phyloP scores from a whole-genome alignment of 1,140 invertebrate species.

The Zaprionus ornatus region DNA sequence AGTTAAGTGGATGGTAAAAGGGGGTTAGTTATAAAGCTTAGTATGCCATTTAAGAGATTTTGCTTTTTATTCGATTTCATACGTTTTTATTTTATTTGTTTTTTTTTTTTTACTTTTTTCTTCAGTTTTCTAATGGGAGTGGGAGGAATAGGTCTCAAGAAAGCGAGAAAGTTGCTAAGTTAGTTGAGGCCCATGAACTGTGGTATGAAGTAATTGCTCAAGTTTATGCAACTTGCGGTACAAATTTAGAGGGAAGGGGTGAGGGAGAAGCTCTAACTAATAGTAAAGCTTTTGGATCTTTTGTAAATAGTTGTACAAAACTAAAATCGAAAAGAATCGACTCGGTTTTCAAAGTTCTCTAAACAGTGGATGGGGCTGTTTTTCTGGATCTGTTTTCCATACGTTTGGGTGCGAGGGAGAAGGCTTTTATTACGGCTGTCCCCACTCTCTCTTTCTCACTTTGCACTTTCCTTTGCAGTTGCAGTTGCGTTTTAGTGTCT shows the following conservation, averaged over 20 bases:
- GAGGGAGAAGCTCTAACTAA: constrained; percentile 1
- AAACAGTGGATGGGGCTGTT: constrained; percentile 1
- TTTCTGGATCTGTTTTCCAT: constrained; percentile 18
- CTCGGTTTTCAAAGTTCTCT: not conserved
- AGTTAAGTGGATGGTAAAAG: constrained; percentile 63
- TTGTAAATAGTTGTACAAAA: not conserved
- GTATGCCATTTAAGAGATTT: constrained; percentile 53
- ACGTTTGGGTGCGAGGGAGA: not conserved
- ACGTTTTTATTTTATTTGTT: constrained; percentile 22
- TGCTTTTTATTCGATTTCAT: constrained; percentile 40
- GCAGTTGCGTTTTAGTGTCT: not conserved
- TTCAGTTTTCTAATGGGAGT: constrained; percentile 28
- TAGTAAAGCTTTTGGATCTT: not conserved
- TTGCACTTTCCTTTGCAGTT: constrained; percentile 11
- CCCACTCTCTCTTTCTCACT: constrained; percentile 10
- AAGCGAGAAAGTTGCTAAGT: constrained; percentile 44
- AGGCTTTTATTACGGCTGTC: constrained; percentile 7
- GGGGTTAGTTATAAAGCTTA: constrained; percentile 65
- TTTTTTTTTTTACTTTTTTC: constrained; percentile 15
- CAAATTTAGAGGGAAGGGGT: not conserved
- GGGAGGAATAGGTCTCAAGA: constrained; percentile 32
- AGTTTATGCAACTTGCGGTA: constrained; percentile 1
- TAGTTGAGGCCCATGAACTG: constrained; percentile 34
- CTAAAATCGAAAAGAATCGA: constrained; percentile 1
- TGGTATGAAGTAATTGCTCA: not conserved